Percentiles rank a stretch among this genome's conserved stretches.
These are phyloP conservation scores for Panulirus ornatus DNA, from an alignment of 1,140 invertebrate genomes.

Conservation along the genomic window DNA sequence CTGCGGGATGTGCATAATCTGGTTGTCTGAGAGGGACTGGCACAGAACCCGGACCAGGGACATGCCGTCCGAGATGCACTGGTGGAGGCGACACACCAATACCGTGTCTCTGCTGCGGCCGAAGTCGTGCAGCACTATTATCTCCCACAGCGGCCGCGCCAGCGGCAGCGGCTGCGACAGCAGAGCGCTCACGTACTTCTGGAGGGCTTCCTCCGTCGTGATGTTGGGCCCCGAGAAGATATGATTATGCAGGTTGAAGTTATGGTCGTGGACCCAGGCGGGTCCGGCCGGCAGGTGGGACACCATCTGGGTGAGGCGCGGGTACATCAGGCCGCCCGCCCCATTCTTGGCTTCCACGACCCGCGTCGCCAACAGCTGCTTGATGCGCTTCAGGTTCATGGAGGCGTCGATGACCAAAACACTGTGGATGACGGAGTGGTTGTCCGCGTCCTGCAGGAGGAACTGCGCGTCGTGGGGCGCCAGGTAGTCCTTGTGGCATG, in stretches of 20 bases:
- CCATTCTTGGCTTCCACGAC: conserved; percentile 79
- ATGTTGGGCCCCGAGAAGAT: conserved; percentile 79
- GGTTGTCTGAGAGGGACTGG: conserved; percentile 80
- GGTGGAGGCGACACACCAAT: conserved; percentile 81
- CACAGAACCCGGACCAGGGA: conserved; percentile 80
- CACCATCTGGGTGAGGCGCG: conserved; percentile 79
- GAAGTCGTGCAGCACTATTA: conserved; percentile 80
- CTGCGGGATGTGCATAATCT: conserved; percentile 77
- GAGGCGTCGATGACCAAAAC: conserved; percentile 80
- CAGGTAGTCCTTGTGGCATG: conserved; percentile 75
- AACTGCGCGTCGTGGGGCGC: conserved; percentile 79
- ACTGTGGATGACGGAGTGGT: conserved; percentile 79
- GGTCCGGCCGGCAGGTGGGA: conserved; percentile 78
- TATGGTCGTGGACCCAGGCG: conserved; percentile 80
- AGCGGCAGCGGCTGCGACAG: conserved; percentile 78
- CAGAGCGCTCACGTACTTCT: conserved; percentile 79
- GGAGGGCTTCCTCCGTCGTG: conserved; percentile 77
- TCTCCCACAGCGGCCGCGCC: conserved; percentile 81
- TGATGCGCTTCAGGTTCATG: conserved; percentile 78
- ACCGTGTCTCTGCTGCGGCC: conserved; percentile 79
- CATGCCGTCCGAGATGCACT: conserved; percentile 82
- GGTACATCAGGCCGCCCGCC: conserved; percentile 79
- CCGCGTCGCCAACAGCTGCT: conserved; percentile 79
- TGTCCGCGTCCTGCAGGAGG: conserved; percentile 78
- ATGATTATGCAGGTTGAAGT: conserved; percentile 81